Conservation (phyloP, 2,797 vertebrate species). For the Ciconia nigra region DNA sequence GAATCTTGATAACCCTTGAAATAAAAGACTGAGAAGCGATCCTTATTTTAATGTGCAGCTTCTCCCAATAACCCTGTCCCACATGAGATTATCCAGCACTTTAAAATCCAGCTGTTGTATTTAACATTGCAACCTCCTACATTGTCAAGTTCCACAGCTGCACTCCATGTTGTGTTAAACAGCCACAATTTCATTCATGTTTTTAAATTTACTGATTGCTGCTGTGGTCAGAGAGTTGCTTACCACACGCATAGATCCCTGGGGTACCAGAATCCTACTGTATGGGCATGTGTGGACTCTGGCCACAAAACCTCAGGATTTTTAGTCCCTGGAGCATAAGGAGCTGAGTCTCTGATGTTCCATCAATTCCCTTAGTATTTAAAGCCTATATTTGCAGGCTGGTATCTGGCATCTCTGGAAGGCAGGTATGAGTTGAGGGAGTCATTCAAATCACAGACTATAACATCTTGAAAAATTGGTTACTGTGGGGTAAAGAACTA, state of each 20-base stretch:
- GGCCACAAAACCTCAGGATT: background rate
- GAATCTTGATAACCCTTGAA: background rate
- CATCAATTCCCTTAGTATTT: background rate
- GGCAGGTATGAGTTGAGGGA: background rate
- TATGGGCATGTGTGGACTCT: background rate
- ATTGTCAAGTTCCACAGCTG: background rate
- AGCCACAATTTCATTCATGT: background rate
- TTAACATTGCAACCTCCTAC: background rate
- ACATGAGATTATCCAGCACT: background rate
- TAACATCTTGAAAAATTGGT: background rate
- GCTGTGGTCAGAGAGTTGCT: background rate
- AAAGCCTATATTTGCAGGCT: background rate
- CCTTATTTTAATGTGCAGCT: background rate
- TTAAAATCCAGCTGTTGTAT: background rate
- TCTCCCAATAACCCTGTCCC: background rate
- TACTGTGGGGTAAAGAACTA: background rate
- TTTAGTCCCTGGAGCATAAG: background rate
- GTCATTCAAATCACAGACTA: background rate
- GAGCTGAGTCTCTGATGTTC: background rate
- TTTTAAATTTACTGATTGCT: background rate
- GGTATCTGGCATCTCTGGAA: background rate
- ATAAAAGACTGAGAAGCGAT: background rate
- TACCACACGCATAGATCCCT: background rate
- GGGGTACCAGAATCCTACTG: background rate
- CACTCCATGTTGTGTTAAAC: background rate